Evolutionary conservation across 2,888 invertebrate genomes (phyloP), one percentile per base, ranked within the genome.

Genomic region (Scaptomyza cyrtandrae): DNA sequence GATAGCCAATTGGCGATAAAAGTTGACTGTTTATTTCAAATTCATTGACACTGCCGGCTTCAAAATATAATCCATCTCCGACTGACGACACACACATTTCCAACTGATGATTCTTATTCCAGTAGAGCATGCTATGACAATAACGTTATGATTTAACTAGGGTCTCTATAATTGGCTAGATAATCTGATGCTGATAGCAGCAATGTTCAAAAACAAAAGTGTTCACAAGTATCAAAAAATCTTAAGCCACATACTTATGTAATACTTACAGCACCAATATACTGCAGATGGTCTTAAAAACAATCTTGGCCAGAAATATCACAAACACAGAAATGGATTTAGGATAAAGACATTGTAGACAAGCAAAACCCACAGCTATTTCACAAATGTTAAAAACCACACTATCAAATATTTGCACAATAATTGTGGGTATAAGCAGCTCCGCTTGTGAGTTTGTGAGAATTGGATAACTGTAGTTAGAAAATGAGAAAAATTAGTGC

Each of bases 361-460:
- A 78, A 16, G 78, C 62, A 53, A 79, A 88, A 5, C 91, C 91
- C 29, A 91, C 33, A 6, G 80, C 9, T 1, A 90, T 62, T 52
- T 91, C 91, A 7, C 80, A 68, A 0, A 81, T 58, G 69, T 84
- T 88, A 0, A 91, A 53, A 0, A 84, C 54, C 19, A 91, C 66
- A 71, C 86, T 85, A 53, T 90, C 89, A 5, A 90, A 33, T 11
- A 80, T 58, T 71, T 90, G 91, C 1, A 83, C 59, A 16, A 89
- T 53, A 16, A 92, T 89, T 3, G 90, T 83, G 14, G 92, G 92
- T 61, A 90, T 61, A 4, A 91, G 67, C 11, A 91, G 67, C 39
- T 91, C 90, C 5, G 88, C 75, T 27, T 88, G 74, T 0, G 89
- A 83, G 27, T 90, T 79, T 6, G 88, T 85, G 45, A 92, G 64